phyloP scores from a whole-genome alignment of 2,888 invertebrate genomes.

The Cheilosia vulpina region DNA sequence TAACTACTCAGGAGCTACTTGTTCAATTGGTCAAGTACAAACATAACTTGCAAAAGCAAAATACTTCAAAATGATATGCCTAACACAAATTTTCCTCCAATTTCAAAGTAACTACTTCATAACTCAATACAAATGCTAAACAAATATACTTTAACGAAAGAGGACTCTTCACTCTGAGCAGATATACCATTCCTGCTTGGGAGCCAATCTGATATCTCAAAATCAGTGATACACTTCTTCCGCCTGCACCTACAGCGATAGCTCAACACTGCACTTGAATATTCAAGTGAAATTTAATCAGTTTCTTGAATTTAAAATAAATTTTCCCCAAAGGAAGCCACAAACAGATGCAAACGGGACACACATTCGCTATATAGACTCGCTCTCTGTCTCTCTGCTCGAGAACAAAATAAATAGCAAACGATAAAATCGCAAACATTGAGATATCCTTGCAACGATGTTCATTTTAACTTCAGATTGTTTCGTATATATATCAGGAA shows the following conservation, averaged over 20 bases:
- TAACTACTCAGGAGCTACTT: too few species aligned
- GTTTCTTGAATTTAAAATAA: slow-evolving; percentile 4
- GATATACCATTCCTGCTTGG: too few species aligned
- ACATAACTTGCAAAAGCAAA: too few species aligned
- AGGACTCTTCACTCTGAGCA: too few species aligned
- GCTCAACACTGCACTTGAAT: neutral
- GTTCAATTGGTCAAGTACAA: too few species aligned
- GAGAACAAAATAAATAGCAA: slow-evolving; percentile 28
- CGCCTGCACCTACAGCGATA: neutral
- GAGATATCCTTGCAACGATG: slow-evolving; percentile 59
- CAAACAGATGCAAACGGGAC: neutral
- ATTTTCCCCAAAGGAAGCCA: neutral
- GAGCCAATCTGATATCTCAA: neutral
- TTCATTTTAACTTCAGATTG: slow-evolving; percentile 61
- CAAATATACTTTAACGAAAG: too few species aligned
- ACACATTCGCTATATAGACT: neutral
- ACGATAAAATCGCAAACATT: slow-evolving; percentile 42
- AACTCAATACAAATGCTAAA: too few species aligned
- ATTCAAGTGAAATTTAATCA: slow-evolving; percentile 18
- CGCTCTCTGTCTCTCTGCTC: neutral
- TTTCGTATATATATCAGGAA: slow-evolving; percentile 58
- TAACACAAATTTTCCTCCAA: too few species aligned
- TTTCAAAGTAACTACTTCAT: too few species aligned
- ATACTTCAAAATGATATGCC: too few species aligned
- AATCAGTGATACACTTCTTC: neutral